Evolutionary conservation across 2,113 vertebrate species (phyloP).

Genomic region (Arvicanthis niloticus): DNA sequence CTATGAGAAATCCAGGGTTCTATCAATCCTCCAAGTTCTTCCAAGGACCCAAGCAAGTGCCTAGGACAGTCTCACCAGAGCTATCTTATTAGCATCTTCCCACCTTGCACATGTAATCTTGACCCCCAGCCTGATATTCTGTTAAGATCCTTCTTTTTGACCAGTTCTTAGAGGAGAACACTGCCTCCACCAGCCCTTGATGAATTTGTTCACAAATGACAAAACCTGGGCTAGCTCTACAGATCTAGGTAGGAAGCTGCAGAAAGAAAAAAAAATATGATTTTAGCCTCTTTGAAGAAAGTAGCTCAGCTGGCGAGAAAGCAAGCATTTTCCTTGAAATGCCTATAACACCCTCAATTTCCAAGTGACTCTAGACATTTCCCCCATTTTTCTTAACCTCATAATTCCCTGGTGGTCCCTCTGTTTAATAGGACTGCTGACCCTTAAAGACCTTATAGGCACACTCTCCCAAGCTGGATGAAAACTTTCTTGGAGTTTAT

Average conservation of each 20-base stretch:
- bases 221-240: background rate
- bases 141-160: background rate
- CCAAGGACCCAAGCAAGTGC: background rate
- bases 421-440: conserved; percentile 25
- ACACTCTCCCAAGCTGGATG: conserved; percentile 57
- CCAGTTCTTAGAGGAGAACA: background rate
- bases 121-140: background rate
- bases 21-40: background rate
- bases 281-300: conserved; percentile 42
- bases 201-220: conserved; percentile 3
- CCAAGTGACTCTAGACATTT: conserved; percentile 38
- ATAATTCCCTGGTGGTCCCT: conserved; percentile 38
- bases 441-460: conserved; percentile 55
- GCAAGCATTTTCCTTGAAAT: conserved; percentile 62
- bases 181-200: background rate
- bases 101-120: background rate
- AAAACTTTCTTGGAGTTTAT: conserved; percentile 51
- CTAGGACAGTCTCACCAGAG: background rate
- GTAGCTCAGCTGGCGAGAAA: background rate
- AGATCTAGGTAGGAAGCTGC: background rate
- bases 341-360: background rate
- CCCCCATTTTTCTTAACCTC: conserved; percentile 55
- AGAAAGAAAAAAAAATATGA: background rate
- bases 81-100: background rate
- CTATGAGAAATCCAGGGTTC: background rate